Evolutionary conservation across 2,113 vertebrate species (phyloP), one percentile per base, ranked within the genome.

Genomic region (Hemiprocne comata): DNA sequence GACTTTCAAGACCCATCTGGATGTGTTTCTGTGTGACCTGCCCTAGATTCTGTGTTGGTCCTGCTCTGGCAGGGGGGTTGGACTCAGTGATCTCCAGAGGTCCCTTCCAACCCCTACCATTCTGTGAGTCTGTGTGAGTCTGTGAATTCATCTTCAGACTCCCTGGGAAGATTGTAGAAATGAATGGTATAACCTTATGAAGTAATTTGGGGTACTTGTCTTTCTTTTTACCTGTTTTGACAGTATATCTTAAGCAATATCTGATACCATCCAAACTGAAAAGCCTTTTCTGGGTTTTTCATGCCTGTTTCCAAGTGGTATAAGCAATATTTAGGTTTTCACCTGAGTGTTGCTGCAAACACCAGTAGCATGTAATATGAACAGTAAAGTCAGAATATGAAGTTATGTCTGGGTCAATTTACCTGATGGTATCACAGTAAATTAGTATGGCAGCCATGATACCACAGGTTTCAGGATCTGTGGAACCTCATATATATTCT

Each of bases 221-320:
- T 81, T 76, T 34, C 29, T 75, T 71, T 71, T 76, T 20, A 42
- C n/a, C 12, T 61, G 4, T 33, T 44, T 54, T 66, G 28, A 6
- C 9, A 9, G 31, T 33, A 8, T 46, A 53, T 40, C 54, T 44
- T 26, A 26, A 69, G 8, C 20, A 75, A 28, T 58, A 65, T 24
- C 29, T 58, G 33, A 46, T 28, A 17, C 50, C 17, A 51, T 24
- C 13, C 6, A 61, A 65, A 21, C 55, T n/a, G 50, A 74, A 44
- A 85, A 74, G 44, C 20, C 17, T 55, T 5, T 55, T 85, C 17
- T 71, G 26, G 14, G 23, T 60, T 55, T 72, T 24, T 23, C 31
- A 36, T 18, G 10, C 4, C 1, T n/a, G 10, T 53, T 76, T 46
- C 16, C 2, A 1, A 81, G 40, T 28, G 7, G 1, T 31, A 12